Base-by-base conservation (phyloP, 2,888 invertebrate genomes). In the Eristalis intricaria region DNA sequence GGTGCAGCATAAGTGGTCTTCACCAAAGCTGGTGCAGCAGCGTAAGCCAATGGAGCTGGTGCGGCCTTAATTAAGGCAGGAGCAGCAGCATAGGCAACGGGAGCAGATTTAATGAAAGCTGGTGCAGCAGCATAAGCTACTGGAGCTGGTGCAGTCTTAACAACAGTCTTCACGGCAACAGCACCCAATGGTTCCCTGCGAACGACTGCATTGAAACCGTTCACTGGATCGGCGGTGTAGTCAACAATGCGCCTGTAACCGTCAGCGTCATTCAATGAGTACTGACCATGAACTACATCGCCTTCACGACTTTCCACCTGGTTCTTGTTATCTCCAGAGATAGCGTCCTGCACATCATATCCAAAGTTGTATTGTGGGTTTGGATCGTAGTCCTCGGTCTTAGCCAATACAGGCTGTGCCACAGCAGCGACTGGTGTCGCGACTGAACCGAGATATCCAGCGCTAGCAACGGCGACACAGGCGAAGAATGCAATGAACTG, bases 201-300 rank as follows among this genome's bases (percentile, higher is more conserved):
- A 23, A 94, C 94, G 38, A 94, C 93, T 70, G 94, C 94, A 87
- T 93, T 94, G 90, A 94, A 94, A 76, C 94, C 94, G 80, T 92
- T 93, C 85, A 93, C 91, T 15, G 92, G 91, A 90, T 94, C 94
- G 58, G 94, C 94, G 32, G 93, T 93, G 91, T 94, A 94, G 73
- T 94, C 94, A 23, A 94, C 94, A 83, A 92, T 93, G 77, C 94
- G 93, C 85, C 93, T 93, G 90, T 93, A 93, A 69, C 94, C 94
- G 91, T 94, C 94, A 76, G 94, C 91, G 89, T 94, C 94, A 83
- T 94, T 92, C 11, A 94, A 90, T 4, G 93, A 92, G 90, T 94
- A 94, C 89, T 93, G 92, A 19, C 94, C 94, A 77, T 93, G 93
- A 7, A 94, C 94, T 61, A 92, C 91, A 89, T 94, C 94, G 60